Base-by-base conservation (phyloP, 2,113 vertebrate genomes). In the Vimba vimba region DNA sequence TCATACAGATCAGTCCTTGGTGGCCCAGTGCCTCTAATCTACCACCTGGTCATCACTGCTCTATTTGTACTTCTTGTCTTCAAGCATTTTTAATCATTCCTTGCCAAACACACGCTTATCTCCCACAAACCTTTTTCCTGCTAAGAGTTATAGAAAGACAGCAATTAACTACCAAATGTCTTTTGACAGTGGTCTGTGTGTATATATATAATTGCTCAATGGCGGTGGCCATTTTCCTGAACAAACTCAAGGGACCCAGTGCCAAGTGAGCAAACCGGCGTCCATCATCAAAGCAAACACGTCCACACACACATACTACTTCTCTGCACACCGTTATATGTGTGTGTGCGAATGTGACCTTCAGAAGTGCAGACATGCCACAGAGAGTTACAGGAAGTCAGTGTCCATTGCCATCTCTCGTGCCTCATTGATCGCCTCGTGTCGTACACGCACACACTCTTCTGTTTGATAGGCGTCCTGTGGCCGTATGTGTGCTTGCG, bases 121-220 rank as follows among this genome's bases (percentile, higher is more conserved):
- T 66, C 57, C 33, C 3, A 43, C 85, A 55, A 36, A 74, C 55
- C 52, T 60, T 60, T 36, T 17, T 33, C 33, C 57, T 30, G 19
- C 19, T 76, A 64, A 39, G 73, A 91, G 87, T 89, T 91, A 94
- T 27, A 85, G 95, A 91, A 91, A 94, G 93, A 94, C 93, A 88
- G 95, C 95, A 95, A 95, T 96, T 96, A 95, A 91, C 87, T 59
- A 73, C 88, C 39, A 85, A 87, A 88, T 89, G 90, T 86, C 60
- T 64, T 83, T 25, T 86, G 74, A 50, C 55, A 30, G 17, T 66
- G 76, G n/a, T 17, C 30, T 75, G 76, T 75, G 62, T 79, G 75
- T 79, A 27, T 83, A 39, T 79, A 57, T 87, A 21, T 87, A 76
- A 83, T 82, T 85, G 30, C 50, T 43, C 78, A 30, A 55, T 71